Evolutionary conservation across 2,797 vertebrate genomes (phyloP).

Genomic region (Rhinogobio ventralis): DNA sequence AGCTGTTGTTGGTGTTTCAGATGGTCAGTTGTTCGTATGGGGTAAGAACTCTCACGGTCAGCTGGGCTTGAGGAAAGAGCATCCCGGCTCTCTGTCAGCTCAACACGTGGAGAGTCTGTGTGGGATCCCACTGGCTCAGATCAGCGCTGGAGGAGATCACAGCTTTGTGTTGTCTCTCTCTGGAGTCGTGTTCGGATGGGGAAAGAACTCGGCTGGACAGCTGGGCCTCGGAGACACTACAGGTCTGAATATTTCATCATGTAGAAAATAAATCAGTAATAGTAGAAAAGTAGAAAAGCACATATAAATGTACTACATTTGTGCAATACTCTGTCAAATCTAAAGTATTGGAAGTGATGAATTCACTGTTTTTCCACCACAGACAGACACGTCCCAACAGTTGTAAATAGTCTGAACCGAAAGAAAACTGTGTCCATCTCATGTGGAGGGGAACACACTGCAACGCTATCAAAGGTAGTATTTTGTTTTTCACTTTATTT

Average conservation of each 20-base stretch:
- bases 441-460: conserved; percentile 85
- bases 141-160: conserved; percentile 85
- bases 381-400: conserved; percentile 77
- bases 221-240: conserved; percentile 83
- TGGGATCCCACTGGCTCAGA: conserved; percentile 80
- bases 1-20: conserved; percentile 58
- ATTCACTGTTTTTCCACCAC: background rate
- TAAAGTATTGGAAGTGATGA: background rate
- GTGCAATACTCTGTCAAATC: background rate
- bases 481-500: too few relatives aligned
- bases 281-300: background rate
- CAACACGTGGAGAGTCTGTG: conserved; percentile 75
- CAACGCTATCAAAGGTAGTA: conserved; percentile 81
- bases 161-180: conserved; percentile 86
- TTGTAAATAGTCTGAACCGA: conserved; percentile 67
- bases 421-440: conserved; percentile 78
- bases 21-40: conserved; percentile 89
- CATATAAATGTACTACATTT: background rate
- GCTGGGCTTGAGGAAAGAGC: conserved; percentile 85
- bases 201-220: conserved; percentile 83
- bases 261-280: background rate
- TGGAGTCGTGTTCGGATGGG: conserved; percentile 86
- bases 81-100: conserved; percentile 68
- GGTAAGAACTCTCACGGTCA: conserved; percentile 91
- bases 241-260: conserved; percentile 68